phyloP scores from a whole-genome alignment of 2,797 vertebrate genomes.

The Fistularia commersonii region DNA sequence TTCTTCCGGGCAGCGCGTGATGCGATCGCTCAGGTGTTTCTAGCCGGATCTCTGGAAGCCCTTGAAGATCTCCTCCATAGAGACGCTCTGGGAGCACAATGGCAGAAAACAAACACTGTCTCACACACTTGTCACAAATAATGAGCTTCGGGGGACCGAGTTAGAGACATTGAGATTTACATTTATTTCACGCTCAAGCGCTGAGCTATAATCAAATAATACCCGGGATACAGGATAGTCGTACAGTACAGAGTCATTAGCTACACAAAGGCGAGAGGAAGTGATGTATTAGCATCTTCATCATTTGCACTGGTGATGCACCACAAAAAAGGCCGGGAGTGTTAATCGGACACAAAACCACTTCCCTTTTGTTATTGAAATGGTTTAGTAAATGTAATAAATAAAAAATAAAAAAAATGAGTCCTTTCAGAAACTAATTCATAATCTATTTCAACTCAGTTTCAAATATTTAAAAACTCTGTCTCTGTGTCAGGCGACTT shows the following conservation, averaged over 20 bases:
- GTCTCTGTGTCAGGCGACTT: too few relatives aligned
- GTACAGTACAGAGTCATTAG: slow-evolving; percentile 58
- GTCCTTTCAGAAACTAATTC: too few relatives aligned
- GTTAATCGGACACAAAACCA: background rate
- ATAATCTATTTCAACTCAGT: too few relatives aligned
- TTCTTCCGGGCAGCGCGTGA: slow-evolving; percentile 68
- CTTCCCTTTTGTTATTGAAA: too few relatives aligned
- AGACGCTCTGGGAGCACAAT: slow-evolving; percentile 54
- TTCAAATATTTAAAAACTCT: too few relatives aligned
- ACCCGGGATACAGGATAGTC: slow-evolving; percentile 35
- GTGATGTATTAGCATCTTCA: slow-evolving; percentile 49
- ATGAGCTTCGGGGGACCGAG: slow-evolving; percentile 59
- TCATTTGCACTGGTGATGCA: slow-evolving; percentile 36
- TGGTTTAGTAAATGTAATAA: too few relatives aligned
- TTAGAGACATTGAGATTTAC: slow-evolving; percentile 65
- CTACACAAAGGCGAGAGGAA: slow-evolving; percentile 37
- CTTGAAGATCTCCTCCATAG: slow-evolving; percentile 79
- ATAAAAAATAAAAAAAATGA: too few relatives aligned
- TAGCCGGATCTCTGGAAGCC: slow-evolving; percentile 72
- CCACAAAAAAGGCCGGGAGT: background rate
- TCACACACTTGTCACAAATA: slow-evolving; percentile 65
- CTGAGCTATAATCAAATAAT: slow-evolving; percentile 60
- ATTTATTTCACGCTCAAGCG: slow-evolving; percentile 69
- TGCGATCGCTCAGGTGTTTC: slow-evolving; percentile 66
- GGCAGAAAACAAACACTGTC: slow-evolving; percentile 36